phyloP scores from a whole-genome alignment of 2,888 invertebrate species.

The Acanthosepion esculentum region DNA sequence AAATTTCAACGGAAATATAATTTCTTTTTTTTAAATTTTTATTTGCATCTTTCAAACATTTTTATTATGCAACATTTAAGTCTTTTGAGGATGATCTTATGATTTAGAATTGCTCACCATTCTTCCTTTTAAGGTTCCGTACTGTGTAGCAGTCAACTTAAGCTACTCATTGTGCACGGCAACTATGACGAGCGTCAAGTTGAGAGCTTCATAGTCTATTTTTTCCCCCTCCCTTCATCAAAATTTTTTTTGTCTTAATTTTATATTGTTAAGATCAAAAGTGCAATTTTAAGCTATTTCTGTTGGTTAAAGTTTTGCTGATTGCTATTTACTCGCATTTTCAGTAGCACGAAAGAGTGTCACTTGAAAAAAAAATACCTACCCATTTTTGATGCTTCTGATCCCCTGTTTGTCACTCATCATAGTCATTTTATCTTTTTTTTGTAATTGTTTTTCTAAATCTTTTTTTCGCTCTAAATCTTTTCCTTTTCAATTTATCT shows the following conservation, averaged over 20 bases:
- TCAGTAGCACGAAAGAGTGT: no score
- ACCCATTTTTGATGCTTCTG: no score
- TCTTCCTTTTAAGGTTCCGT: conserved; percentile 20
- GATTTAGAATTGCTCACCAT: conserved; percentile 22
- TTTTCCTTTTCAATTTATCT: no score
- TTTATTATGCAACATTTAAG: not conserved
- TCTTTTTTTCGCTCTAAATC: not conserved
- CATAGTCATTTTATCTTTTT: not conserved
- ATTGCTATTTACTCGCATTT: no score
- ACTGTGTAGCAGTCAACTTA: not conserved
- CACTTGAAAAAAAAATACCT: no score
- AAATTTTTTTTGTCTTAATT: no score
- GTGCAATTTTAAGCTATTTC: no score
- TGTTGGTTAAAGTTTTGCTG: no score
- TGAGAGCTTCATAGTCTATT: not conserved
- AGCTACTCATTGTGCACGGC: conserved; percentile 6
- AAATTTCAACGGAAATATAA: not conserved
- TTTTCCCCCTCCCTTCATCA: no score
- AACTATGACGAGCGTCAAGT: conserved; percentile 2
- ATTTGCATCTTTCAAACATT: not conserved
- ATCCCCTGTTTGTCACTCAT: not conserved
- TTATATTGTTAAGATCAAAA: no score
- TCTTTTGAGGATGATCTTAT: conserved; percentile 33
- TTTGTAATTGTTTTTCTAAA: not conserved
- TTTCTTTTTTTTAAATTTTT: not conserved